These are phyloP conservation scores for Leuctra nigra DNA, from an alignment of 2,888 invertebrate genomes.

Conservation along the genomic window DNA sequence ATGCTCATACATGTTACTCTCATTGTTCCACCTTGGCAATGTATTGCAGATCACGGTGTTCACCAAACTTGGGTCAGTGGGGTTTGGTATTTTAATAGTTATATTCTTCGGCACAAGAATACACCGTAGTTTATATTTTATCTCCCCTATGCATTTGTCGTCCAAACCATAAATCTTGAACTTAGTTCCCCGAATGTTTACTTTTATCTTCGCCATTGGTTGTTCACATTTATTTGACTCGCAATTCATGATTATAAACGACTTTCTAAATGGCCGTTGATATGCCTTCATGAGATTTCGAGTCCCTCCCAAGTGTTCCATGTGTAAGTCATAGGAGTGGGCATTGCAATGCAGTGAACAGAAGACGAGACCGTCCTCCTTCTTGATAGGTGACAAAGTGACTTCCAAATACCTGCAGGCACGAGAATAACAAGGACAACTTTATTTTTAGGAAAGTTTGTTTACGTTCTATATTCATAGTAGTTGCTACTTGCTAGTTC, in stretches of 20 bases:
- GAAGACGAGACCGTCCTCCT: too few species aligned
- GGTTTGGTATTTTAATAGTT: background rate
- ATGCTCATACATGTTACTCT: slow-evolving; percentile 1
- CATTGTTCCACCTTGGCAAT: slow-evolving; percentile 8
- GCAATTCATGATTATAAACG: background rate
- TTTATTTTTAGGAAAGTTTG: too few species aligned
- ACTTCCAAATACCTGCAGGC: too few species aligned
- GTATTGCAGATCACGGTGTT: background rate
- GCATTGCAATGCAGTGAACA: too few species aligned
- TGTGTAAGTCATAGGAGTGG: slow-evolving; percentile 4
- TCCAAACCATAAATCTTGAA: slow-evolving; percentile 1
- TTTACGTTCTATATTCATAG: too few species aligned
- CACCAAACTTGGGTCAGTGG: background rate
- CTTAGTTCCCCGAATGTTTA: slow-evolving; percentile 3
- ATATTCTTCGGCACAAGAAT: slow-evolving; percentile 1
- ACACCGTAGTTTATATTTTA: slow-evolving; percentile 8
- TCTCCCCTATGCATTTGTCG: background rate
- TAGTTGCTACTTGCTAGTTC: too few species aligned
- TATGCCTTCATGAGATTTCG: background rate
- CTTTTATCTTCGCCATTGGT: background rate
- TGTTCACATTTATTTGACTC: background rate
- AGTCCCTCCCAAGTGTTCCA: slow-evolving; percentile 8
- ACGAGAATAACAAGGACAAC: too few species aligned
- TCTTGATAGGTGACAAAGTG: too few species aligned
- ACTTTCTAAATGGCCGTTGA: background rate